phyloP scores from a whole-genome alignment of 2,797 vertebrate species.

The Propithecus deckenii region DNA sequence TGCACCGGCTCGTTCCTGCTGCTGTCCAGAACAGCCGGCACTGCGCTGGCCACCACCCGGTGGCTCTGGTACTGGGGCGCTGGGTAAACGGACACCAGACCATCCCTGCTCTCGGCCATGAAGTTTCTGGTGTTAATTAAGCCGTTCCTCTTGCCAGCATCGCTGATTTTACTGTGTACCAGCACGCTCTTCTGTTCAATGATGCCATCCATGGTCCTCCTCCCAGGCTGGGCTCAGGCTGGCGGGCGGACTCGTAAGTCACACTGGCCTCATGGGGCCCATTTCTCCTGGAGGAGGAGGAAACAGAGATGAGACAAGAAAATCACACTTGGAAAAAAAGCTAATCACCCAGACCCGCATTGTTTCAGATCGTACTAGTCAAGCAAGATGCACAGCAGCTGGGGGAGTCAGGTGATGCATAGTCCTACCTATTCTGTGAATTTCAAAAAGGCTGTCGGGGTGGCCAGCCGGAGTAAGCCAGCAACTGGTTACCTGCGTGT shows the following conservation, averaged over 20 bases:
- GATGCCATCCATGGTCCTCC: slow-evolving; percentile 85
- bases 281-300: slow-evolving; percentile 85
- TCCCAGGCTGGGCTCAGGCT: slow-evolving; percentile 58
- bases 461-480: not conserved
- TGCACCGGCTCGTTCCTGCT: slow-evolving; percentile 83
- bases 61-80: slow-evolving; percentile 90
- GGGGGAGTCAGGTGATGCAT: not conserved
- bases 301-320: slow-evolving; percentile 67
- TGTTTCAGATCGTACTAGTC: not conserved
- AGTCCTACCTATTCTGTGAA: not conserved
- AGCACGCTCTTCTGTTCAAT: slow-evolving; percentile 83
- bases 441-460: not conserved
- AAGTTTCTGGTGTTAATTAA: slow-evolving; percentile 92
- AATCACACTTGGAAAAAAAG: not conserved
- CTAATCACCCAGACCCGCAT: not conserved
- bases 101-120: slow-evolving; percentile 88
- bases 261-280: slow-evolving; percentile 78
- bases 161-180: slow-evolving; percentile 81
- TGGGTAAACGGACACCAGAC: slow-evolving; percentile 89
- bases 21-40: slow-evolving; percentile 75
- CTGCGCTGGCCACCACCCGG: slow-evolving; percentile 77
- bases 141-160: slow-evolving; percentile 88
- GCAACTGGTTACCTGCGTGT: not conserved
- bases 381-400: not conserved
- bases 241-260: slow-evolving; percentile 73